Base-by-base conservation (phyloP, 2,888 invertebrate species). In the Polydrusus cervinus region DNA sequence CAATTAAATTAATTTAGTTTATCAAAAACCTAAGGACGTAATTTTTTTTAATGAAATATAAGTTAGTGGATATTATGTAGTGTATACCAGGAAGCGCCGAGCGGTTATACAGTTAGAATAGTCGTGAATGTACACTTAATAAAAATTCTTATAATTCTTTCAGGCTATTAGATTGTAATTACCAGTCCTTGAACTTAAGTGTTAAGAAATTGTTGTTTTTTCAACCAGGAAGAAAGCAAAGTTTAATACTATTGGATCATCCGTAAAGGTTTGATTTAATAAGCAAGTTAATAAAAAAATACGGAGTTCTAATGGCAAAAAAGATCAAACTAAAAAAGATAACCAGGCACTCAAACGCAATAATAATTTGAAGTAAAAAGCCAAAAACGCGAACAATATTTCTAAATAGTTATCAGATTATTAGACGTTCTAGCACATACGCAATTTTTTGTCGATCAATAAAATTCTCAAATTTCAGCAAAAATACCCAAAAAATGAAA, bases 101-200 rank as follows among this genome's bases (percentile, higher is more conserved):
- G 18, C 34, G 43, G 16, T 62, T 43, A 14, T 25, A 69, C 69
- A 62, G 62, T 62, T 62, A 70, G 51, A 53, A 61, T n/a, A 13
- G 38, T 62, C 65, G 49, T 65, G 65, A 65, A 65, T 16, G 65
- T 30, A 18, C 30, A 40, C 53, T 62, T 53, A 61, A 62, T 70
- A 70, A 70, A 62, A 70, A 70, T 70, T 70, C 55, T 45, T 68
- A 45, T 45, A 57, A 68, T 68, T 68, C 67, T 68, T 68, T 62
- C 70, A 62, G 13, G 34, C 62, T 13, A 62, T 62, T 61, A 70
- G 70, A 70, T 60, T 62, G 70, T 70, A 53, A 70, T 70, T 62
- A 34, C 25, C 14, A 16, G 70, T 62, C 70, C 70, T 70, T 70
- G 70, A 70, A 70, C 70, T 70, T 70, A 70, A 62, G 13, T 45